These are phyloP conservation scores for Bucco capensis DNA, from an alignment of 2,113 vertebrate genomes.

Conservation along the genomic window DNA sequence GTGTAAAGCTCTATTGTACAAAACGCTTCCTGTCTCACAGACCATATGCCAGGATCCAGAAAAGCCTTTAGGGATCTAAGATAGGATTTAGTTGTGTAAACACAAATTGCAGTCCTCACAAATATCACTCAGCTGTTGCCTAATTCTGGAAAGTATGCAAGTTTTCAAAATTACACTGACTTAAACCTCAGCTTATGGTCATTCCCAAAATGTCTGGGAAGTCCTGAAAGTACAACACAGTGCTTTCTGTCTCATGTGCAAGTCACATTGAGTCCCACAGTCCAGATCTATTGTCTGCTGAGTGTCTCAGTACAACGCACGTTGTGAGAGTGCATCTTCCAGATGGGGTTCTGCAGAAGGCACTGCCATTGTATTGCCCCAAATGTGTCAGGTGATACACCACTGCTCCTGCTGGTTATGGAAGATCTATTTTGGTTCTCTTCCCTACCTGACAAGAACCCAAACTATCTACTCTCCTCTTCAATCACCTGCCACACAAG, in stretches of 20 bases:
- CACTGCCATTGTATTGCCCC: neutral
- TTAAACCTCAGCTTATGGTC: neutral
- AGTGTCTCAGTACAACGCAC: neutral
- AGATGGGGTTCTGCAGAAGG: neutral
- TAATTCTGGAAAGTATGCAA: neutral
- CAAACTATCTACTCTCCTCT: neutral
- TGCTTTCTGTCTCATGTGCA: neutral
- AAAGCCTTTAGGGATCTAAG: neutral
- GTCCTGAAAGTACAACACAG: neutral
- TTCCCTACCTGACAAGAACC: neutral
- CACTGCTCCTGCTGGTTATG: neutral
- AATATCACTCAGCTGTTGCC: neutral
- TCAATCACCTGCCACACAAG: neutral
- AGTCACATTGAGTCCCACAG: neutral
- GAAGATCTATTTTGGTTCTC: neutral
- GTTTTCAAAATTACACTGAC: neutral
- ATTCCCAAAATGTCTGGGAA: neutral
- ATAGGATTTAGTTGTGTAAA: neutral
- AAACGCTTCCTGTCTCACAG: neutral
- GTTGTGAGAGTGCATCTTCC: neutral
- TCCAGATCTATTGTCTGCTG: neutral
- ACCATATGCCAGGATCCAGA: neutral
- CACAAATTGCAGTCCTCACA: neutral
- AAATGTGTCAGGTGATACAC: neutral
- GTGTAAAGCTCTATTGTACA: neutral